Base-by-base conservation (phyloP, 35 echinoderm and acorn worm genomes). In the Lytechinus variegatus region DNA sequence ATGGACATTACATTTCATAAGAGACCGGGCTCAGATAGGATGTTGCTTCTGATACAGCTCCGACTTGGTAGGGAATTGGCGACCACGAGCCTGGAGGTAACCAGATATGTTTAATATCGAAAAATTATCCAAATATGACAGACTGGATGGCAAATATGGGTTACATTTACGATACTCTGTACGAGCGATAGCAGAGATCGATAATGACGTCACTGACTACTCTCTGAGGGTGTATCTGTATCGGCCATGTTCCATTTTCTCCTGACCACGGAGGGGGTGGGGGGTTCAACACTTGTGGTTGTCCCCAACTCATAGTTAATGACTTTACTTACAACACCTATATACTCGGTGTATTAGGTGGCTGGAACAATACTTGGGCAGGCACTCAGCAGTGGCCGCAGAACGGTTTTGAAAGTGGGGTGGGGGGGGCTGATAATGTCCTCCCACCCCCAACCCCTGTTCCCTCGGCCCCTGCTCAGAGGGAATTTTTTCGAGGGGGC, bases 51-150 rank as follows among this genome's bases (percentile, higher is more conserved):
- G 52, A 90, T 90, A 90, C 52, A 44, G 29, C 9, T 4, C 1
- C 53, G 92, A 54, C 52, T 93, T 93, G 92, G 54, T 57, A 27
- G 54, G 92, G 55, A 27, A 93, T 93, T 93, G 54, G 28, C 29
- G 54, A 56, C 13, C 92, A 93, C 92, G 92, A 28, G 92, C 54
- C 27, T 27, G 9, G 28, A 24, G 66, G 92, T 53, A 93, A 93
- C 92, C 53, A 55, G 92, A 93, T 93, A 54, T 93, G 92, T 93
- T 93, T 93, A 93, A 54, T 93, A 93, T 93, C 92, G 92, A 93
- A 93, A 93, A 93, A 93, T 93, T 93, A 93, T 93, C 92, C 92
- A 93, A 93, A 93, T 93, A 93, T 93, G 92, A 93, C 52, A 54
- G 92, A 93, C 92, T 10, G 29, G 92, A 93, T 57, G 92, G 92